Evolutionary conservation across 2,113 vertebrate species (phyloP).

Genomic region (Alces alces): DNA sequence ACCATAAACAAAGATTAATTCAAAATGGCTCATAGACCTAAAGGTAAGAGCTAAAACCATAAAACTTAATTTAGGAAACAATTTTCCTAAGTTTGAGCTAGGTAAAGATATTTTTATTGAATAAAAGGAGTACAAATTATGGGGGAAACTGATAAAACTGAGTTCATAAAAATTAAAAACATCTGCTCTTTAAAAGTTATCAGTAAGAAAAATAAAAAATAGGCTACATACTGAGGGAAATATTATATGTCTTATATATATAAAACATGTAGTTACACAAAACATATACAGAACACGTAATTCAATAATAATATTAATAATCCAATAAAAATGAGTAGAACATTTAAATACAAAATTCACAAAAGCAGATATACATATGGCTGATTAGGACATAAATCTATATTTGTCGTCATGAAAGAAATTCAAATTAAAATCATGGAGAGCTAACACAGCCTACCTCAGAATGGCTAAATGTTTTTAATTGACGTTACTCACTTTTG

Average conservation of each 20-base stretch:
- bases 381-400: background rate
- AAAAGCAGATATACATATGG: background rate
- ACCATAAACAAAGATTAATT: background rate
- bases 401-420: background rate
- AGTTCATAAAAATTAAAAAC: background rate
- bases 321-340: background rate
- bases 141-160: background rate
- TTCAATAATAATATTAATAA: background rate
- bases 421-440: background rate
- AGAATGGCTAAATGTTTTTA: background rate
- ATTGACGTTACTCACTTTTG: background rate
- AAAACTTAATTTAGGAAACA: background rate
- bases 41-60: background rate
- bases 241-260: background rate
- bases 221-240: background rate
- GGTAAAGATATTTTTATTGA: background rate
- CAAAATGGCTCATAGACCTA: background rate
- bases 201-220: background rate
- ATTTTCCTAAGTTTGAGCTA: background rate
- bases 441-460: background rate
- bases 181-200: background rate
- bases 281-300: background rate
- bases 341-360: background rate
- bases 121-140: background rate
- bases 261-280: background rate